These are phyloP conservation scores for Synanthedon myopaeformis DNA, from an alignment of 2,888 invertebrate species.

Conservation along the genomic window DNA sequence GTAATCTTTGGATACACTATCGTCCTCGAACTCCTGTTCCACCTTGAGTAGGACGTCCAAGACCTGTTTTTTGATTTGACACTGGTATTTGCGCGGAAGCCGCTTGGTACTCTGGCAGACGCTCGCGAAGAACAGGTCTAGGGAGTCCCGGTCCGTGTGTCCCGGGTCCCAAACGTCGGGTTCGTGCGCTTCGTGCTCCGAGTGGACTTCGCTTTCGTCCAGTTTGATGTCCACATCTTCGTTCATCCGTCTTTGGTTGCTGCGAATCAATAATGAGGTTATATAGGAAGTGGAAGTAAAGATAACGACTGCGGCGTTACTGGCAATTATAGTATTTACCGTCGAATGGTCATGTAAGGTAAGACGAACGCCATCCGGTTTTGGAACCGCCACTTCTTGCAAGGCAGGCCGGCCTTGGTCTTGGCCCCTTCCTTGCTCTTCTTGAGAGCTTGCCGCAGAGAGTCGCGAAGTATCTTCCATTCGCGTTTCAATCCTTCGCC, in stretches of 20 bases:
- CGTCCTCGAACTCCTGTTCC: constrained; percentile 43
- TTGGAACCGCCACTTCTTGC: constrained; percentile 60
- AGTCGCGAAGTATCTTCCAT: constrained; percentile 63
- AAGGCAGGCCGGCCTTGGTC: constrained; percentile 42
- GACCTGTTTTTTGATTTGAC: constrained; percentile 40
- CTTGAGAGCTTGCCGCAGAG: constrained; percentile 54
- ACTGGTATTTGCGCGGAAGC: constrained; percentile 36
- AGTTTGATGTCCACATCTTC: constrained; percentile 36
- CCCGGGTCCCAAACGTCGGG: constrained; percentile 29
- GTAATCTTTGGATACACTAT: constrained; percentile 2
- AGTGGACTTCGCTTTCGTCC: constrained; percentile 32
- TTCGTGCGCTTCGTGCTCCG: constrained; percentile 27
- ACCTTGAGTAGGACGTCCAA: constrained; percentile 43
- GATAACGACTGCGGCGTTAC: no score
- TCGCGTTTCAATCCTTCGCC: constrained; percentile 55
- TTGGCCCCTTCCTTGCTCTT: constrained; percentile 36
- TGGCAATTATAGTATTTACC: constrained; percentile 18
- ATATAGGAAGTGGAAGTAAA: background rate
- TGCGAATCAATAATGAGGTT: constrained; percentile 11
- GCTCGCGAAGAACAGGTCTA: constrained; percentile 60
- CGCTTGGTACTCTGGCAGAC: constrained; percentile 53
- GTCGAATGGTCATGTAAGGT: constrained; percentile 53
- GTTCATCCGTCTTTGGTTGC: constrained; percentile 24
- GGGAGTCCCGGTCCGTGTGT: constrained; percentile 28
- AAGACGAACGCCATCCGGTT: constrained; percentile 51